Evolutionary conservation across 2,797 vertebrate genomes (phyloP).

Genomic region (Melanotaenia trifasciata): DNA sequence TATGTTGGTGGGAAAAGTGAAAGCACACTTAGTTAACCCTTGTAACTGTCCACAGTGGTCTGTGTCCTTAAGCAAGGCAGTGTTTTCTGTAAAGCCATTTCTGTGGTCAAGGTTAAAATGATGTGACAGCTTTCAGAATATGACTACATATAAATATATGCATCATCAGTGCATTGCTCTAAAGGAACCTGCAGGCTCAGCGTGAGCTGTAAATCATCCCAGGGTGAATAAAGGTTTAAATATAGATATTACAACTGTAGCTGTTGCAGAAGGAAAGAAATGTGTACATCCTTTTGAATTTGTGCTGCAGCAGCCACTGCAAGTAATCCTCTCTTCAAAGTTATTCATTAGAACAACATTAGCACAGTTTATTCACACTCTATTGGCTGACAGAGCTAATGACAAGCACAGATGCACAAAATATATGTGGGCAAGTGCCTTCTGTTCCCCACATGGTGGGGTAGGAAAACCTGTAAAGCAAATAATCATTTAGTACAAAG

Average conservation of each 20-base stretch:
- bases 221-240: constrained; percentile 54
- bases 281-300: constrained; percentile 37
- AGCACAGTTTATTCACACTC: constrained; percentile 65
- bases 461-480: constrained; percentile 8
- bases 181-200: constrained; percentile 42
- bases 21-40: constrained; percentile 7
- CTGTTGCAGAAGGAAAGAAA: constrained; percentile 21
- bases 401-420: constrained; percentile 57
- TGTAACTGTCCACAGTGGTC: constrained; percentile 7
- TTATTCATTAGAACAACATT: constrained; percentile 65
- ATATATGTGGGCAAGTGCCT: constrained; percentile 49
- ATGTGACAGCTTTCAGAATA: constrained; percentile 12
- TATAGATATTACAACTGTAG: constrained; percentile 48
- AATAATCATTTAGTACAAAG: constrained; percentile 11
- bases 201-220: constrained; percentile 37
- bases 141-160: constrained; percentile 15
- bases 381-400: constrained; percentile 62
- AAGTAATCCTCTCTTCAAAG: constrained; percentile 54
- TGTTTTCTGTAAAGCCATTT: neutral
- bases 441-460: constrained; percentile 49
- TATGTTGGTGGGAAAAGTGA: constrained; percentile 1
- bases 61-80: constrained; percentile 46
- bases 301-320: constrained; percentile 32
- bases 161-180: constrained; percentile 18
- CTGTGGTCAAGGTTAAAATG: constrained; percentile 10